phyloP scores from a whole-genome alignment of 2,113 vertebrate genomes.

The Brienomyrus brachyistius region DNA sequence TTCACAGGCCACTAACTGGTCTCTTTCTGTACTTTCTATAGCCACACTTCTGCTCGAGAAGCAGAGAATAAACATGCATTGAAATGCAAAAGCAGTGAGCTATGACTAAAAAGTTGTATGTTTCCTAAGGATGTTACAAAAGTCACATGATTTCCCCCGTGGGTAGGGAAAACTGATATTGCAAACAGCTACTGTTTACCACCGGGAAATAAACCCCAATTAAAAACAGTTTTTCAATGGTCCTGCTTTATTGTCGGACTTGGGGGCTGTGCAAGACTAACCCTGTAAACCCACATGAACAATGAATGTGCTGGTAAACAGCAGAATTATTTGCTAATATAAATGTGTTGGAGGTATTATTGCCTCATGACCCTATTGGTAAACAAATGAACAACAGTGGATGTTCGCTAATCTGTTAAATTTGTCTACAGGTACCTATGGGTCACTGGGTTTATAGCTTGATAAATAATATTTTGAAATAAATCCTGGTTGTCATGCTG shows the following conservation, averaged over 20 bases:
- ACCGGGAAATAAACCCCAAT: neutral
- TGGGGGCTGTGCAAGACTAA: neutral
- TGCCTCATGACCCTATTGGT: neutral
- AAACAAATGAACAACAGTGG: neutral
- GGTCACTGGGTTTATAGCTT: neutral
- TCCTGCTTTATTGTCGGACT: neutral
- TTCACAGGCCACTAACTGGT: neutral
- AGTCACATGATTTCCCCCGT: neutral
- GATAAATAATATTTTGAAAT: neutral
- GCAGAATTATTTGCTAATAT: neutral
- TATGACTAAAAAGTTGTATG: neutral
- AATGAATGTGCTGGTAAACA: neutral
- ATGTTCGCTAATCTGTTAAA: neutral
- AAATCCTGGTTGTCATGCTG: neutral
- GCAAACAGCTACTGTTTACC: neutral
- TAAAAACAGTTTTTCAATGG: neutral
- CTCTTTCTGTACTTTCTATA: neutral
- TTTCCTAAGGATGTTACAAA: neutral
- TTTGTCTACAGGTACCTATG: neutral
- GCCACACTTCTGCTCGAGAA: neutral
- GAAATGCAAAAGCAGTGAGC: neutral
- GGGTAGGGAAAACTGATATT: neutral
- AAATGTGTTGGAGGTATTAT: neutral
- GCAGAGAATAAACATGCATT: neutral
- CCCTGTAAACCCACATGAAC: neutral